Conservation (phyloP, 2,888 invertebrate species). For the Agonopterix arenella region DNA sequence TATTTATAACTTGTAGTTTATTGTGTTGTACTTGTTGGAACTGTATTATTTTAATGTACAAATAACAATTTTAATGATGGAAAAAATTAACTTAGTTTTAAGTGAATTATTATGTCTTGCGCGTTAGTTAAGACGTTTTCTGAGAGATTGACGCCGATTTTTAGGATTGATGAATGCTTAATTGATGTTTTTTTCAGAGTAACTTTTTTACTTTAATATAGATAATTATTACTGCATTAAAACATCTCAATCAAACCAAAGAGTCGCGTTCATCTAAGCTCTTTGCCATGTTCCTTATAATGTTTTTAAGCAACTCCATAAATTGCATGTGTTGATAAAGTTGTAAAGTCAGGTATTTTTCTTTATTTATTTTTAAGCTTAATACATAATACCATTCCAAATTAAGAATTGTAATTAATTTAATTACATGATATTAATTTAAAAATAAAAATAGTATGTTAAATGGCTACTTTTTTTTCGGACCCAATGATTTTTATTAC, state of each 20-base stretch:
- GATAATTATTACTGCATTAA: slow-evolving; percentile 29
- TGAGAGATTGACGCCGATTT: slow-evolving; percentile 27
- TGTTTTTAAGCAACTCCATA: slow-evolving; percentile 25
- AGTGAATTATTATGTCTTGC: slow-evolving; percentile 28
- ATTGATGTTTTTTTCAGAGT: slow-evolving; percentile 21
- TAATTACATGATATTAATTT: slow-evolving; percentile 56
- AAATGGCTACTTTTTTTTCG: slow-evolving; percentile 16
- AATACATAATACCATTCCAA: slow-evolving; percentile 73
- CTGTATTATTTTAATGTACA: slow-evolving; percentile 72
- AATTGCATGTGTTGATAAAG: slow-evolving; percentile 48
- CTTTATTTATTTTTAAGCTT: slow-evolving; percentile 72
- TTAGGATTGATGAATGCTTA: slow-evolving; percentile 34
- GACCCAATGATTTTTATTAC: background rate
- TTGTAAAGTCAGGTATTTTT: slow-evolving; percentile 39
- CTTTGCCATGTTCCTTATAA: slow-evolving; percentile 59
- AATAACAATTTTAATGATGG: slow-evolving; percentile 67
- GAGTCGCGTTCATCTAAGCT: slow-evolving; percentile 61
- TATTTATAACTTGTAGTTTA: slow-evolving; percentile 45
- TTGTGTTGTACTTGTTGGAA: slow-evolving; percentile 42
- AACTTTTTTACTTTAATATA: slow-evolving; percentile 31
- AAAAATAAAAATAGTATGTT: slow-evolving; percentile 63
- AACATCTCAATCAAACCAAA: slow-evolving; percentile 60
- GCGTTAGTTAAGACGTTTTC: slow-evolving; percentile 21
- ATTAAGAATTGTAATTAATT: slow-evolving; percentile 51
- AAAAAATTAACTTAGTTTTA: slow-evolving; percentile 60